Evolutionary conservation across 2,113 vertebrate species (phyloP), one percentile per base, ranked within the genome.

Genomic region (Nycticryphes semicollaris): DNA sequence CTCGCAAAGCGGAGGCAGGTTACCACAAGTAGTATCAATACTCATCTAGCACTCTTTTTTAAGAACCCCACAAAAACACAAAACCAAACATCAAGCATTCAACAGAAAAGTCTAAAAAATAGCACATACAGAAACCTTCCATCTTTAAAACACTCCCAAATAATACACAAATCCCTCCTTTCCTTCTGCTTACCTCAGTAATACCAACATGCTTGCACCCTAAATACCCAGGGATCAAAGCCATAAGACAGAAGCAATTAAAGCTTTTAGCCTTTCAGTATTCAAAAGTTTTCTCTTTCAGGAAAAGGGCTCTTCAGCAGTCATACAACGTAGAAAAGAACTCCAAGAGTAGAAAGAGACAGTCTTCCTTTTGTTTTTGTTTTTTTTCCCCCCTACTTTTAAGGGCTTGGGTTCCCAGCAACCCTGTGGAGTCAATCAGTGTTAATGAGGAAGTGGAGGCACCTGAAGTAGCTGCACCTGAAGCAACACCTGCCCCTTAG

Each of bases 261-360:
- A 54, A 72, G 20, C 14, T 81, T 48, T 33, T 3, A 1, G 7
- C 3, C 20, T 14, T 30, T 17, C 1, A 27, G 2, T 2, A 3
- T 27, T 12, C 28, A 86, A 59, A 31, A 4, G 1, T 1, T 24
- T 30, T 22, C 9, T 21, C 12, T 37, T 16, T 14, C 24, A 45
- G 2, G 1, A 60, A 64, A 30, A 1, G 1, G 3, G 7, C 9
- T 17, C 35, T 41, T 19, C 15, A 70, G 4, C 7, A 59, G 37
- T 54, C 21, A 59, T 9, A 16, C 8, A 62, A 3, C 35, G 51
- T 2, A 45, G 1, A 0, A 1, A 0, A 27, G 63, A 0, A 0
- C 0, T 10, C 17, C 22, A 57, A 1, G 0, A 33, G 1, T 0
- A 4, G 2, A 48, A 21, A 0, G 1, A 22, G 3, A 0, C 0